Percentiles rank a stretch among this genome's conserved stretches.
Evolutionary conservation across 2,113 vertebrate species (phyloP).

Genomic region (Strigops habroptila): DNA sequence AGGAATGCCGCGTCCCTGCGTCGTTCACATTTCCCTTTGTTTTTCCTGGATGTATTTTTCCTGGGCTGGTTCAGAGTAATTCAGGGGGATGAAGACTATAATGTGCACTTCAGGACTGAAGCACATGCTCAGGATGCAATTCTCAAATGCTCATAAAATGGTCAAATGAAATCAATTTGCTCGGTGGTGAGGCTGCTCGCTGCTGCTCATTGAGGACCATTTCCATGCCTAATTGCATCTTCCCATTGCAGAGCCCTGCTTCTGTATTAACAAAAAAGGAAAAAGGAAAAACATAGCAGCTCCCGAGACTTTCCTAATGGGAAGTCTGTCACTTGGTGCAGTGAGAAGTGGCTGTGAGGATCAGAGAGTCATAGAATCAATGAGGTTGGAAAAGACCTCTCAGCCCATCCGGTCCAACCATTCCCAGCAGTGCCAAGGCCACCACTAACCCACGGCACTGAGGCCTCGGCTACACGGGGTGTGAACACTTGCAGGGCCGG

Average conservation of each 20-base stretch:
- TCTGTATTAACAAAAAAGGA: neutral
- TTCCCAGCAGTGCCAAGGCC: neutral
- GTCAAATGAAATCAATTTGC: slow-evolving; percentile 41
- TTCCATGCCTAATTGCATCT: slow-evolving; percentile 18
- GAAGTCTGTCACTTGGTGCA: neutral
- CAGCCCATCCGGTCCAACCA: neutral
- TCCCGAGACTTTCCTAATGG: neutral
- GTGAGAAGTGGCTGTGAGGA: neutral
- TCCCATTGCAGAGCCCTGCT: neutral
- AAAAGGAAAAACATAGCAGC: neutral
- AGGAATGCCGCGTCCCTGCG: neutral
- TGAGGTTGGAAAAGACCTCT: neutral
- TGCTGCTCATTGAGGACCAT: neutral
- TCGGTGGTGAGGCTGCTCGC: neutral
- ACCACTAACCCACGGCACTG: neutral
- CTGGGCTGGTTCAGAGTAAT: neutral
- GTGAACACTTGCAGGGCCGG: too few species aligned
- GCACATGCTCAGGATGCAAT: slow-evolving; percentile 25
- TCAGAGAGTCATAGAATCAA: neutral
- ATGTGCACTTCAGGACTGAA: neutral
- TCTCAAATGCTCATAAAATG: neutral
- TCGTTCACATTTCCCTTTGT: neutral
- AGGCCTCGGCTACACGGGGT: neutral
- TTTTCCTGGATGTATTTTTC: neutral
- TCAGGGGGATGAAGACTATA: neutral